Evolutionary conservation across 2,113 vertebrate genomes (phyloP).

Genomic region (Salvelinus alpinus): DNA sequence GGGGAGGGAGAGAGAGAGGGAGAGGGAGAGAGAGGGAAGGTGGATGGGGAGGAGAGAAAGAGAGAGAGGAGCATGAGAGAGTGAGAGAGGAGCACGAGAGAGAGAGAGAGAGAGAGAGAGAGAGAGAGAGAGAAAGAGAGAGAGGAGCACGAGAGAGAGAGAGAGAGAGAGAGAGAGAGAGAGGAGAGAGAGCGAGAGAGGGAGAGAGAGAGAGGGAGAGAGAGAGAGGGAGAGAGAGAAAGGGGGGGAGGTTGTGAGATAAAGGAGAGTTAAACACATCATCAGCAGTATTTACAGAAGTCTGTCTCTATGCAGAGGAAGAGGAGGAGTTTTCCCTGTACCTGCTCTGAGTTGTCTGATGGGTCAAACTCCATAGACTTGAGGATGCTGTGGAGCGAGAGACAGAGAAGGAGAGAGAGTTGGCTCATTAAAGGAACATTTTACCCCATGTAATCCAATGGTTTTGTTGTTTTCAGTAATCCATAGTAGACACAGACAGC

Average conservation of each 20-base stretch:
- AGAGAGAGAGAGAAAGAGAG: background rate
- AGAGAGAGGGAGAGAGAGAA: background rate
- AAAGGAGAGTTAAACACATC: background rate
- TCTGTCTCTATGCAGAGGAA: background rate
- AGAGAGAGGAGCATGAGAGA: background rate
- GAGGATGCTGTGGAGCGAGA: constrained; percentile 82
- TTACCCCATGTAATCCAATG: too few relatives aligned
- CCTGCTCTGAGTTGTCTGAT: constrained; percentile 87
- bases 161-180: background rate
- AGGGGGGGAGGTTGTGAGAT: background rate
- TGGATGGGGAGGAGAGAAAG: rapidly evolving
- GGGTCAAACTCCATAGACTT: constrained; percentile 97
- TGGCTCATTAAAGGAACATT: too few relatives aligned
- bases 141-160: background rate
- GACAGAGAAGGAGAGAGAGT: background rate
- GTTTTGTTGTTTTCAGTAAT: too few relatives aligned
- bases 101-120: too few relatives aligned
- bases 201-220: background rate
- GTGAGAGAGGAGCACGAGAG: background rate
- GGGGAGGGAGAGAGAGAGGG: background rate
- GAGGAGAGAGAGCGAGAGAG: too few relatives aligned
- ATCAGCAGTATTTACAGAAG: background rate
- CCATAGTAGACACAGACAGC: too few relatives aligned
- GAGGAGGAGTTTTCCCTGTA: constrained; percentile 42
- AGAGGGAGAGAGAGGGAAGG: background rate